phyloP scores from a whole-genome alignment of 2,797 vertebrate species.

The Onychomys arenicola region DNA sequence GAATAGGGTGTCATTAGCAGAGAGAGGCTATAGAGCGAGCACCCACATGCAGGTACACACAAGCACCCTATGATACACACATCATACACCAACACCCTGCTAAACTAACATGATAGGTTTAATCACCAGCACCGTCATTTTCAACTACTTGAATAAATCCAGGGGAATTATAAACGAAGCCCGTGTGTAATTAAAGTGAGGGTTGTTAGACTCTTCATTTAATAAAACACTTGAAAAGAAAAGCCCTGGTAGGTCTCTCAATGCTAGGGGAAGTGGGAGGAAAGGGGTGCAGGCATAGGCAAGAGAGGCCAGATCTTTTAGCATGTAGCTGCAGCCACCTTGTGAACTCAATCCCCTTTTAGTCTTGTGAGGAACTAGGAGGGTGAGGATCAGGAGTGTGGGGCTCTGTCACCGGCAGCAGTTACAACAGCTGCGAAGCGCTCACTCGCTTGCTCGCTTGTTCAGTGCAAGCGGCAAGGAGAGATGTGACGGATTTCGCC shows the following conservation, averaged over 20 bases:
- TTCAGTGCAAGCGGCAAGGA: slow-evolving; percentile 85
- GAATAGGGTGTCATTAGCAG: not conserved
- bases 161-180: slow-evolving; percentile 63
- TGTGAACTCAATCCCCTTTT: slow-evolving; percentile 86
- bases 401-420: slow-evolving; percentile 86
- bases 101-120: slow-evolving; percentile 59
- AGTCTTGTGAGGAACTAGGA: slow-evolving; percentile 84
- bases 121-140: slow-evolving; percentile 63
- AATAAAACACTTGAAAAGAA: slow-evolving; percentile 71
- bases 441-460: slow-evolving; percentile 85
- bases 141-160: slow-evolving; percentile 70
- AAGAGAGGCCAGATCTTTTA: slow-evolving; percentile 78
- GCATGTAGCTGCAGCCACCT: slow-evolving; percentile 84
- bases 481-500: slow-evolving; percentile 88
- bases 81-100: not conserved
- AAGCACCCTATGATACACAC: not conserved
- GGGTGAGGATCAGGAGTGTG: slow-evolving; percentile 84
- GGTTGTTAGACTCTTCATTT: slow-evolving; percentile 60
- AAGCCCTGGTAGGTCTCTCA: slow-evolving; percentile 54
- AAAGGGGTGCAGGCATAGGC: slow-evolving; percentile 13
- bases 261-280: slow-evolving; percentile 75
- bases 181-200: slow-evolving; percentile 73
- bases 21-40: not conserved
- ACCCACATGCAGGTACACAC: accelerated
- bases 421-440: slow-evolving; percentile 88